phyloP scores from a whole-genome alignment of 2,113 vertebrate species.

The Podocnemis expansa region DNA sequence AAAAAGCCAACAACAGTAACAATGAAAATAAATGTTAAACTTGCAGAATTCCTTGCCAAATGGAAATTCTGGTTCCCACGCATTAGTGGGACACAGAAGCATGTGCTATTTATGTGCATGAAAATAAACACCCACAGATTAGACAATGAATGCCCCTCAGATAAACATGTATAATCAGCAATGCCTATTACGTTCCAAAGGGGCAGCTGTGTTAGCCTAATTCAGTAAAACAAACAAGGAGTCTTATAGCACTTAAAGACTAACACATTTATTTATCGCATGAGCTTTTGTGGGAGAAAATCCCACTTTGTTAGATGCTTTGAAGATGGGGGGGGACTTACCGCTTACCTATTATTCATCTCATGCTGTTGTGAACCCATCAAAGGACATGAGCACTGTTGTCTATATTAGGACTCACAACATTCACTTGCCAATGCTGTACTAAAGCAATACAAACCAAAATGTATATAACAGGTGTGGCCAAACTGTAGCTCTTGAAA shows the following conservation, averaged over 20 bases:
- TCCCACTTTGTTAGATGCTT: too few relatives aligned
- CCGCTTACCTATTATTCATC: too few relatives aligned
- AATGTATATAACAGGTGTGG: accelerated
- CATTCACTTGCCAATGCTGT: accelerated
- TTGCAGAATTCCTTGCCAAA: background rate
- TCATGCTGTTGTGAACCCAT: background rate
- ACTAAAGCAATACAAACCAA: accelerated
- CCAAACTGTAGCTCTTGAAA: too few relatives aligned
- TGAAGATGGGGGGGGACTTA: too few relatives aligned
- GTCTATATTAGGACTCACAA: background rate
- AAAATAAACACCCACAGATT: background rate
- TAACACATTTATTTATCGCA: too few relatives aligned
- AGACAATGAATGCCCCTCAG: background rate
- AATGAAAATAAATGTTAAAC: background rate
- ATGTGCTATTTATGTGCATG: background rate
- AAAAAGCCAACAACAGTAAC: background rate
- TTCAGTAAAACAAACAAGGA: too few relatives aligned
- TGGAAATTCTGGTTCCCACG: accelerated
- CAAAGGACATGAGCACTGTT: background rate
- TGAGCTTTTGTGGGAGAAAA: too few relatives aligned
- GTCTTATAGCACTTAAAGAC: too few relatives aligned
- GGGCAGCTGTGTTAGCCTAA: too few relatives aligned
- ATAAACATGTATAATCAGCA: background rate
- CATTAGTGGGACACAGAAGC: background rate
- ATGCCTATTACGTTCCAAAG: too few relatives aligned